A percentile compares a stretch with the other conserved stretches of the same genome.
Evolutionary conservation across 1,140 invertebrate species (phyloP).

Genomic region (Camponotus vicinus): DNA sequence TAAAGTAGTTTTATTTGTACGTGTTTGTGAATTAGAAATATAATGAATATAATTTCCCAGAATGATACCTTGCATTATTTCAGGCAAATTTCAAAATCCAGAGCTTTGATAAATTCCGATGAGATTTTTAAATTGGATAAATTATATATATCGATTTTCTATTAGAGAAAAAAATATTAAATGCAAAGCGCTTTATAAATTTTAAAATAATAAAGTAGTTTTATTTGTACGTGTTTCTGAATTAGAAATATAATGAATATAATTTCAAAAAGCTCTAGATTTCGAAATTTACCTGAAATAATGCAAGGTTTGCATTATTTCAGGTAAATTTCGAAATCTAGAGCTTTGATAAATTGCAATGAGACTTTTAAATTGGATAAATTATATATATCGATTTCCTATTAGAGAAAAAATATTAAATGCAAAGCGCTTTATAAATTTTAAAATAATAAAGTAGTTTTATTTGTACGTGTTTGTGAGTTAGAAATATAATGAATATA

Average conservation of each 20-base stretch:
- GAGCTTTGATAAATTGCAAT: not conserved
- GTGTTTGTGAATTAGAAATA: no score
- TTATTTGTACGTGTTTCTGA: not conserved
- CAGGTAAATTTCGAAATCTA: not conserved
- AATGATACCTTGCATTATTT: not conserved
- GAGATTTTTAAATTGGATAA: not conserved
- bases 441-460: not conserved
- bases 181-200: not conserved
- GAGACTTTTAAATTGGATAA: not conserved
- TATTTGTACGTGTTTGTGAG: not conserved
- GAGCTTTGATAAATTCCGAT: not conserved
- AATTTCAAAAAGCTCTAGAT: no score
- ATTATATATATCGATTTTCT: not conserved
- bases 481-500: no score
- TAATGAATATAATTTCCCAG: not conserved
- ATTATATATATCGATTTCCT: not conserved
- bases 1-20: not conserved
- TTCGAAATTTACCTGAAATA: no score
- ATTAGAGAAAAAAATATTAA: not conserved
- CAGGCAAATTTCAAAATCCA: not conserved
- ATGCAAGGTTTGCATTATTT: not conserved
- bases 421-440: not conserved
- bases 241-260: no score
- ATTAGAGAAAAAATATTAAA: not conserved
- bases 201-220: not conserved